phyloP scores from a whole-genome alignment of 1,140 invertebrate genomes.

The Papilio glaucus region DNA sequence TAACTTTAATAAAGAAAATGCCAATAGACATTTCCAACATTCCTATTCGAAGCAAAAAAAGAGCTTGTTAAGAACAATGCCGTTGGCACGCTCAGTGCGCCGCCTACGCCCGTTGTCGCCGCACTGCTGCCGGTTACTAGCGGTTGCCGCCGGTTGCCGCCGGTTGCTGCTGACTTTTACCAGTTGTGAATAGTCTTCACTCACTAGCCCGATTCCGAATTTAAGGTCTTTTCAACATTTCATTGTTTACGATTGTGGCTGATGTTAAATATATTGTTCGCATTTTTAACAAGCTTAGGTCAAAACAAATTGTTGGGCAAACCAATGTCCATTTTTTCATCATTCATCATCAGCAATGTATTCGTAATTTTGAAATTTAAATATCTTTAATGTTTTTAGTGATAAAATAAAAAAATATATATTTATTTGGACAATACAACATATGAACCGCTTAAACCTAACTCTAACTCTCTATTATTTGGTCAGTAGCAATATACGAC shows the following conservation, averaged over 20 bases:
- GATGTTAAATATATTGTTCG: background rate
- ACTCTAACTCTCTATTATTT: too few species aligned
- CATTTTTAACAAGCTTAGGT: background rate
- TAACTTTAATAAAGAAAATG: background rate
- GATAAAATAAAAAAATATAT: too few species aligned
- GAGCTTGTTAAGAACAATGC: constrained; percentile 31
- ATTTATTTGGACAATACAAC: too few species aligned
- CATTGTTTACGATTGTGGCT: background rate
- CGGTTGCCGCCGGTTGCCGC: background rate
- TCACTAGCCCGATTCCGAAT: constrained; percentile 6
- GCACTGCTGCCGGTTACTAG: background rate
- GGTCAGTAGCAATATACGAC: background rate
- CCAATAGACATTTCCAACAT: background rate
- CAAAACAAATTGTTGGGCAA: too few species aligned
- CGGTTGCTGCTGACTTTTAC: background rate
- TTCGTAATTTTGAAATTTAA: too few species aligned
- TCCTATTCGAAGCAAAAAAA: background rate
- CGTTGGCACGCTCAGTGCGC: background rate
- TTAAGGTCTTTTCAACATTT: background rate
- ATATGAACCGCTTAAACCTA: too few species aligned
- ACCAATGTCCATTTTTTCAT: too few species aligned
- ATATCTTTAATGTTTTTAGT: too few species aligned
- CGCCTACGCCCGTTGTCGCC: constrained; percentile 14
- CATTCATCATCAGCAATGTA: too few species aligned
- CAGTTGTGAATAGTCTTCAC: background rate